Percentiles rank a stretch among this genome's conserved stretches.
Evolutionary conservation across 2,113 vertebrate species (phyloP).

Genomic region (Falco punctatus): DNA sequence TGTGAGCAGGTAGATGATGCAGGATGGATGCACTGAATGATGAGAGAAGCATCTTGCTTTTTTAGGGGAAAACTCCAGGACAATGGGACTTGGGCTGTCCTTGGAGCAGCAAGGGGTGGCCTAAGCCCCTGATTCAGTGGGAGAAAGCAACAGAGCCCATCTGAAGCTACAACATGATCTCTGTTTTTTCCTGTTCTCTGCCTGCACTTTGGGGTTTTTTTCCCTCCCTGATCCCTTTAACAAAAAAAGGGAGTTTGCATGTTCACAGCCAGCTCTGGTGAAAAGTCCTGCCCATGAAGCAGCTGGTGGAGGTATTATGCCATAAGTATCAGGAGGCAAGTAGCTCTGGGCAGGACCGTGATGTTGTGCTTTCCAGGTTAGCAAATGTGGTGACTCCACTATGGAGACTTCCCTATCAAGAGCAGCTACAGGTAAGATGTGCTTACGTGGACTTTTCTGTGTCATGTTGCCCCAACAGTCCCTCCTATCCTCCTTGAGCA

Average conservation of each 20-base stretch:
- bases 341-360: not conserved
- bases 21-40: not conserved
- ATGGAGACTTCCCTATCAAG: conserved; percentile 84
- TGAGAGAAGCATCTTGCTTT: not conserved
- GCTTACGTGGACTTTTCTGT: not conserved
- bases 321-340: not conserved
- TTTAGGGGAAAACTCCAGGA: not conserved
- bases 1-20: not conserved
- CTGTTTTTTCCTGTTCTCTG: not conserved
- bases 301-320: not conserved
- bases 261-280: not conserved
- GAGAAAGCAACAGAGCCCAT: not conserved
- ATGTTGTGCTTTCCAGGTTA: conserved; percentile 66
- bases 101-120: not conserved
- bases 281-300: not conserved
- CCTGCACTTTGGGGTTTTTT: not conserved
- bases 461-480: not conserved
- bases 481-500: not conserved
- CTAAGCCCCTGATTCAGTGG: not conserved
- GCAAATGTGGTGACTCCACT: conserved; percentile 78
- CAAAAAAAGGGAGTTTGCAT: not conserved
- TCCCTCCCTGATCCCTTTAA: not conserved
- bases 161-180: not conserved
- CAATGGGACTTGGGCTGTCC: not conserved
- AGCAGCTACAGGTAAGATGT: conserved; percentile 78